These are phyloP conservation scores for Scolopax bukidnonensis DNA, from an alignment of 2,797 vertebrate species.

Conservation along the genomic window DNA sequence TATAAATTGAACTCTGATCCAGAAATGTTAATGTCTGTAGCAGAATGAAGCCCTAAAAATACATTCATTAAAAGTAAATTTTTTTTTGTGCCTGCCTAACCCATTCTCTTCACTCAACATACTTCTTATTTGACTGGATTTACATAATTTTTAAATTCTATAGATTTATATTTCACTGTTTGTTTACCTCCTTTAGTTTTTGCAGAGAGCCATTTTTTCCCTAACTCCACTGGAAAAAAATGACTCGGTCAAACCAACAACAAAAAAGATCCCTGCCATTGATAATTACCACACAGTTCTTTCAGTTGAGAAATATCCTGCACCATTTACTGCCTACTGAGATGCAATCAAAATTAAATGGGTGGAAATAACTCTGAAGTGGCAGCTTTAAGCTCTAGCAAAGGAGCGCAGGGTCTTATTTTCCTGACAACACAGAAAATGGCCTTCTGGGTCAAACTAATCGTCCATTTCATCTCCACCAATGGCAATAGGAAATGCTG, in stretches of 20 bases:
- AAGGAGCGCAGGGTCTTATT: background rate
- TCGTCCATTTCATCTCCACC: background rate
- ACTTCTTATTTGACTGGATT: background rate
- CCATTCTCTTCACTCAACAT: background rate
- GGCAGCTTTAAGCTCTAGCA: constrained; percentile 26
- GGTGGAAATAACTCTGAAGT: constrained; percentile 61
- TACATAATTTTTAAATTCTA: background rate
- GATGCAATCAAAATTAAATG: constrained; percentile 66
- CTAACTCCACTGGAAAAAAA: background rate
- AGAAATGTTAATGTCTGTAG: background rate
- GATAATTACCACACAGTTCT: constrained; percentile 44
- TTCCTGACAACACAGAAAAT: constrained; percentile 16
- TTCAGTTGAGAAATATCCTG: constrained; percentile 15
- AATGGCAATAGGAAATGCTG: background rate
- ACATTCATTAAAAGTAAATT: background rate
- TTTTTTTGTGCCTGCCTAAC: background rate
- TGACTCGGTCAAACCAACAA: background rate
- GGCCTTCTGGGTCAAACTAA: constrained; percentile 15
- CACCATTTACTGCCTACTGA: constrained; percentile 55
- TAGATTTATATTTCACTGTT: background rate
- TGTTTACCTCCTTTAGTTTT: background rate
- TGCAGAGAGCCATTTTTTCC: background rate
- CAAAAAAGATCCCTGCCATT: background rate
- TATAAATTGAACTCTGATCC: background rate
- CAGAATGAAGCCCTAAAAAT: background rate